These are phyloP conservation scores for Spheniscus humboldti DNA, from an alignment of 2,797 vertebrate species.

Conservation along the genomic window DNA sequence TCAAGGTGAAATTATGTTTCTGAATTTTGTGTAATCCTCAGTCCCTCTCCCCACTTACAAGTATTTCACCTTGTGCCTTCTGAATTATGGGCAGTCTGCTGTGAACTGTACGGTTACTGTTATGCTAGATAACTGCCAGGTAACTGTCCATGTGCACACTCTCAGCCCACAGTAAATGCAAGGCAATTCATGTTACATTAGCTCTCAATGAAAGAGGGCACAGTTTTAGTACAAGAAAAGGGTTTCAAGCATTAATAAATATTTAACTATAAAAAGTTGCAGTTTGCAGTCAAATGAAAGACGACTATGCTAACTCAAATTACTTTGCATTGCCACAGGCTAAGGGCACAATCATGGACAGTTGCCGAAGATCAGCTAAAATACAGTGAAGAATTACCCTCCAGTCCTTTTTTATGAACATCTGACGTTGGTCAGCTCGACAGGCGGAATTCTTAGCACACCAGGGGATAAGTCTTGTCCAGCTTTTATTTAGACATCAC, in stretches of 20 bases:
- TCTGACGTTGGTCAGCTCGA: not conserved
- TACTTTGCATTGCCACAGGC: not conserved
- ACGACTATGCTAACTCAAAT: not conserved
- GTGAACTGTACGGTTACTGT: not conserved
- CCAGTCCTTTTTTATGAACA: not conserved
- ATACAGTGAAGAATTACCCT: not conserved
- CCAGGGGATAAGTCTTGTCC: not conserved
- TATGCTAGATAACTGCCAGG: not conserved
- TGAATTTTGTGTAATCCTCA: not conserved
- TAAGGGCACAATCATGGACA: not conserved
- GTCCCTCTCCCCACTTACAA: not conserved
- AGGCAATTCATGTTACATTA: not conserved
- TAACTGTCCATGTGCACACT: not conserved
- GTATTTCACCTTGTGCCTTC: not conserved
- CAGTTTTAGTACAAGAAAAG: not conserved
- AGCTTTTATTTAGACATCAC: not conserved
- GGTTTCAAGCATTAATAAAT: not conserved
- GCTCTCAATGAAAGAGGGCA: not conserved
- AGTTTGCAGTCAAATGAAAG: not conserved
- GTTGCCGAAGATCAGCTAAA: not conserved
- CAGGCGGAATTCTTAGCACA: slow-evolving; percentile 27
- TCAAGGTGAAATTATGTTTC: not conserved
- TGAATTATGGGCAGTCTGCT: not conserved
- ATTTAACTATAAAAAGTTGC: not conserved
- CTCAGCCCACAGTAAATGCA: not conserved